A percentile compares a stretch with the other conserved stretches of the same genome.
phyloP scores from a whole-genome alignment of 2,888 invertebrate genomes.

The Spisula solida region DNA sequence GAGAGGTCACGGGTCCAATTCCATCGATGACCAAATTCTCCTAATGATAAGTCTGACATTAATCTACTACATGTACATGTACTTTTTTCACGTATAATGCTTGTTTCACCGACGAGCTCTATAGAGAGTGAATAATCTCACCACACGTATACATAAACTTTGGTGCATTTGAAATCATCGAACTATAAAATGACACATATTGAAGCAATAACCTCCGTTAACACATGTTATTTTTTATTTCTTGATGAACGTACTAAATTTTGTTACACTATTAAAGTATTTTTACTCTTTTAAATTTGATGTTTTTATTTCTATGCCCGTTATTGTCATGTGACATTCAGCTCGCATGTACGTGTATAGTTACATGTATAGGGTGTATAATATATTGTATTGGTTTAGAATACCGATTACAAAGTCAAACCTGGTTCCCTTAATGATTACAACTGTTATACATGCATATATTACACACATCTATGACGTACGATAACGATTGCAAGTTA shows the following conservation, averaged over 20 bases:
- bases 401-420: too few species aligned
- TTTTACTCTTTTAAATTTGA: background rate
- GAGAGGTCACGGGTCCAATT: too few species aligned
- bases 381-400: too few species aligned
- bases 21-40: too few species aligned
- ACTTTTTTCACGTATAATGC: too few species aligned
- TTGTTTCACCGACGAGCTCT: background rate
- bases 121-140: background rate
- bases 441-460: too few species aligned
- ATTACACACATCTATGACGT: too few species aligned
- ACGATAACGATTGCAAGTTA: too few species aligned
- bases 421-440: too few species aligned
- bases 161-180: background rate
- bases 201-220: background rate
- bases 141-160: background rate
- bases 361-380: too few species aligned
- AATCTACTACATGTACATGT: background rate
- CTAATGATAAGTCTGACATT: background rate
- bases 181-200: background rate
- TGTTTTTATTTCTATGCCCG: background rate
- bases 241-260: background rate
- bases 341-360: too few species aligned
- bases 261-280: slow-evolving; percentile 10
- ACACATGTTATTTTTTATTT: background rate
- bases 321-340: background rate